A percentile compares a stretch with the other conserved stretches of the same genome.
These are phyloP conservation scores for Pandemis cinnamomeana DNA, from an alignment of 2,888 invertebrate genomes.

Conservation along the genomic window DNA sequence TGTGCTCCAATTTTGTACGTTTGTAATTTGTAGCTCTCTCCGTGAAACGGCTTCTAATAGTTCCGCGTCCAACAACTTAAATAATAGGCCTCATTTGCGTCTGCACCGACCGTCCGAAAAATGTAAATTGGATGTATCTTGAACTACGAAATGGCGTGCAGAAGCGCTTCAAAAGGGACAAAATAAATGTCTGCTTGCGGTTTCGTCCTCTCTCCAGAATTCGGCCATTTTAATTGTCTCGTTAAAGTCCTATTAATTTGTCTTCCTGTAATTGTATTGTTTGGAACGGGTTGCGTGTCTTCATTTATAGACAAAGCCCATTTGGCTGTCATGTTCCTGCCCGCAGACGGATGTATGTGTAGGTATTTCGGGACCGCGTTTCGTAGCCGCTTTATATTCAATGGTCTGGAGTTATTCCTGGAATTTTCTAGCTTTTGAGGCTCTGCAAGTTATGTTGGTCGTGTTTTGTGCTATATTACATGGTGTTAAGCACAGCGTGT, in stretches of 20 bases:
- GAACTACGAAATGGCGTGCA: slow-evolving; percentile 55
- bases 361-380: slow-evolving; percentile 25
- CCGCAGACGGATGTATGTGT: slow-evolving; percentile 13
- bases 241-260: slow-evolving; percentile 64
- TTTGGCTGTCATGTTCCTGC: slow-evolving; percentile 34
- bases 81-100: slow-evolving; percentile 20
- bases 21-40: neutral
- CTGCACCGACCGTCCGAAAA: slow-evolving; percentile 25
- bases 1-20: neutral
- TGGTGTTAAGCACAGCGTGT: neutral
- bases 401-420: slow-evolving; percentile 24
- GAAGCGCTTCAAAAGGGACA: slow-evolving; percentile 52
- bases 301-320: slow-evolving; percentile 39
- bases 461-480: neutral
- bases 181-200: slow-evolving; percentile 59
- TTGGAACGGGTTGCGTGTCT: slow-evolving; percentile 42
- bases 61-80: slow-evolving; percentile 62
- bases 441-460: slow-evolving; percentile 20
- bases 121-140: slow-evolving; percentile 44
- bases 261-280: slow-evolving; percentile 45
- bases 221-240: slow-evolving; percentile 66
- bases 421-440: slow-evolving; percentile 10
- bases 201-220: slow-evolving; percentile 55
- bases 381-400: slow-evolving; percentile 7
- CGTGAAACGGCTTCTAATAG: neutral